A percentile compares a stretch with the other conserved stretches of the same genome.
These are phyloP conservation scores for Drosophila tsacasi DNA, from an alignment of 1,140 invertebrate species.

Conservation along the genomic window DNA sequence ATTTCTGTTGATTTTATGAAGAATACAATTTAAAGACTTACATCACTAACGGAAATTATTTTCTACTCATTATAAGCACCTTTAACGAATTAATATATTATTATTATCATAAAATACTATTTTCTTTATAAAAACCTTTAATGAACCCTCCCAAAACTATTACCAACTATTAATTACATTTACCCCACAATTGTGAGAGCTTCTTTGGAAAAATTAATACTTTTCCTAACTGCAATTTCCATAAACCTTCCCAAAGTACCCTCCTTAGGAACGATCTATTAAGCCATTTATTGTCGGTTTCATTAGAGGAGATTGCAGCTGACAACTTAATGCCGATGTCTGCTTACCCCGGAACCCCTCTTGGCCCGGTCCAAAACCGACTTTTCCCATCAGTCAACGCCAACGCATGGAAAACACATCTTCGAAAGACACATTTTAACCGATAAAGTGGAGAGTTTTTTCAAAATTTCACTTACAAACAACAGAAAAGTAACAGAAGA, in stretches of 20 bases:
- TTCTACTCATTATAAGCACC: not conserved
- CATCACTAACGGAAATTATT: not conserved
- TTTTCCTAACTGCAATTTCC: constrained; percentile 7
- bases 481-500: constrained; percentile 24
- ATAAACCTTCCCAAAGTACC: constrained; percentile 10
- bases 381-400: constrained; percentile 43
- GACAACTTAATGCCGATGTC: constrained; percentile 73
- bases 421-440: constrained; percentile 50
- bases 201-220: constrained; percentile 21
- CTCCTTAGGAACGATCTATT: constrained; percentile 35
- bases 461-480: constrained; percentile 79
- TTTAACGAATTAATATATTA: no score
- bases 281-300: constrained; percentile 67
- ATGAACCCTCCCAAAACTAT: not conserved
- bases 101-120: not conserved
- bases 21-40: not conserved
- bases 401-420: constrained; percentile 52
- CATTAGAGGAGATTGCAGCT: constrained; percentile 57
- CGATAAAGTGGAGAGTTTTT: constrained; percentile 46
- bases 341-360: not conserved
- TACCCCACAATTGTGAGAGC: constrained; percentile 3
- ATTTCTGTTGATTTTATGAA: no score
- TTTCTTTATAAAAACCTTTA: not conserved
- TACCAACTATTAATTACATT: not conserved
- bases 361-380: not conserved